Conservation (phyloP, 2,113 vertebrate species). For the Tonatia bakeri region DNA sequence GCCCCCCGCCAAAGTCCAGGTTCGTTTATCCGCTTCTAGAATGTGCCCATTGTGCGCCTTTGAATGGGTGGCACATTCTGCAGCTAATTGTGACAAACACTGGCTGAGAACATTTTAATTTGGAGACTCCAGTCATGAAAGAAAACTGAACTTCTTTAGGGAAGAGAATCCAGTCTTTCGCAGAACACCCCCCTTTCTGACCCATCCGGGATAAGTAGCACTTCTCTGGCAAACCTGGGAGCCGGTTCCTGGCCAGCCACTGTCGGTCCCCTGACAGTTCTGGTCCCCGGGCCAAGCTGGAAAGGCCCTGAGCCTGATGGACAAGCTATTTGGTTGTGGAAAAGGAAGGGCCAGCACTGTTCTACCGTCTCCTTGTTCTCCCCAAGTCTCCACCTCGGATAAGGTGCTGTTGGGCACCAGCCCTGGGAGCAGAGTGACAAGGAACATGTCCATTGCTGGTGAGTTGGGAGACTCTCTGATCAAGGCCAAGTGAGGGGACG, state of each 20-base stretch:
- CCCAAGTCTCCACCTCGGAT: neutral
- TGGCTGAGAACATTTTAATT: slow-evolving; percentile 43
- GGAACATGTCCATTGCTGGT: neutral
- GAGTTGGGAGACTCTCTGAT: neutral
- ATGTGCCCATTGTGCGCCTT: slow-evolving; percentile 68
- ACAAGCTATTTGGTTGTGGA: neutral
- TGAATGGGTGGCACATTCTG: slow-evolving; percentile 36
- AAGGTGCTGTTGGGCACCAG: neutral
- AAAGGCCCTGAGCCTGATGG: neutral
- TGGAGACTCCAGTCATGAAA: slow-evolving; percentile 59
- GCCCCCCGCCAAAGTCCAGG: slow-evolving; percentile 27
- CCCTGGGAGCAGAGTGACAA: neutral
- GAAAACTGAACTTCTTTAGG: slow-evolving; percentile 15
- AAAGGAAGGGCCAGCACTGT: neutral
- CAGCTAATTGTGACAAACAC: slow-evolving; percentile 38
- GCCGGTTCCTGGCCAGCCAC: neutral
- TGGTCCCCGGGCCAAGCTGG: neutral
- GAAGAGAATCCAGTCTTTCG: slow-evolving; percentile 7
- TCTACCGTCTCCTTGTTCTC: neutral
- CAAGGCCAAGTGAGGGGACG: neutral
- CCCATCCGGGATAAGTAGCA: neutral
- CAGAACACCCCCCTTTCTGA: neutral
- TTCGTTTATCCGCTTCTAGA: slow-evolving; percentile 66
- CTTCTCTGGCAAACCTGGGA: neutral
- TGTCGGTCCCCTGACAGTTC: neutral